Evolutionary conservation across 2,113 vertebrate genomes (phyloP).

Genomic region (Atrichornis clamosus): DNA sequence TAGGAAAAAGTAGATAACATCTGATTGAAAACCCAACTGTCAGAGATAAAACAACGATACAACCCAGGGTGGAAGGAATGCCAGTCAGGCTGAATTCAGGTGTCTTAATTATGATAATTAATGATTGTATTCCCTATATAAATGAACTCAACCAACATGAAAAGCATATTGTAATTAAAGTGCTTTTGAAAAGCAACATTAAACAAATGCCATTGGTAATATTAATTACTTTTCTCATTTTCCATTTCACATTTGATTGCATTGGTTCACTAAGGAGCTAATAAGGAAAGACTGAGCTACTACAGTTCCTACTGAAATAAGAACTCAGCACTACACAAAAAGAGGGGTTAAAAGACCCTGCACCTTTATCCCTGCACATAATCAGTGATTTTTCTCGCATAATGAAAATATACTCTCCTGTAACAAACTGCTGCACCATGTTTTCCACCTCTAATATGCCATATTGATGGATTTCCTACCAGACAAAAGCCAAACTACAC

Average conservation of each 20-base stretch:
- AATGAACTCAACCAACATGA: slow-evolving; percentile 76
- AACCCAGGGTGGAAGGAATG: slow-evolving; percentile 67
- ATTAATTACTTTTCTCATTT: slow-evolving; percentile 64
- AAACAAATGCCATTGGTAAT: slow-evolving; percentile 72
- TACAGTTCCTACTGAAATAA: background rate
- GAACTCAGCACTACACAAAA: background rate
- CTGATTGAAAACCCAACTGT: slow-evolving; percentile 76
- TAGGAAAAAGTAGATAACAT: slow-evolving; percentile 77
- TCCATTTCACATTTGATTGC: slow-evolving; percentile 58
- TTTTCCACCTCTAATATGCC: background rate
- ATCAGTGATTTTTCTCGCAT: background rate
- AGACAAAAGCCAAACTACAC: background rate
- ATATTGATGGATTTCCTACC: background rate
- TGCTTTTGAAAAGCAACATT: slow-evolving; percentile 71
- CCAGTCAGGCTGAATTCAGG: slow-evolving; percentile 75
- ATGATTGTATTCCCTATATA: slow-evolving; percentile 76
- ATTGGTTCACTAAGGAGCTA: slow-evolving; percentile 20
- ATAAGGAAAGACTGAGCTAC: background rate
- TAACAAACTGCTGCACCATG: background rate
- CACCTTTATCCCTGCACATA: background rate
- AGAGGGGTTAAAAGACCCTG: background rate
- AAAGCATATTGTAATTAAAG: slow-evolving; percentile 80
- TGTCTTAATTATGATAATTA: slow-evolving; percentile 83
- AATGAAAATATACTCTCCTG: background rate
- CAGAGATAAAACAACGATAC: slow-evolving; percentile 78